Base-by-base conservation (phyloP, 2,888 invertebrate species). In the Noctua comes region DNA sequence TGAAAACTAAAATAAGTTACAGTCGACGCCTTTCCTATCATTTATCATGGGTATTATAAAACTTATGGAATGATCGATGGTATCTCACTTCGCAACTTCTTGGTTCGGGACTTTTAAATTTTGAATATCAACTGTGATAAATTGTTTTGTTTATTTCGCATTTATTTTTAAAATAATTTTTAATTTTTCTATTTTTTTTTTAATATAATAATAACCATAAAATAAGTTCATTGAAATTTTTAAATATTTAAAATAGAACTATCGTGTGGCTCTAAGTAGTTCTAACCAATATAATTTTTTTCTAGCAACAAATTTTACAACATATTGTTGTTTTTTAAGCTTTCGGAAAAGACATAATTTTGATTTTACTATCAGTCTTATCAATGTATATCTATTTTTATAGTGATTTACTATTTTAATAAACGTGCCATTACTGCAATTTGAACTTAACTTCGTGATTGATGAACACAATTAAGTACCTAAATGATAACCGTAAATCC, bases 31-130 rank as follows among this genome's bases (percentile, higher is more conserved):
- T 80, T 83, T 83, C 80, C 80, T 85, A 86, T 80, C 83, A 86
- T 85, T 85, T 85, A 85, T 85, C 86, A 86, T 51, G 51, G 71
- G 77, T 83, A 86, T 83, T 86, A 85, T 77, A 77, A 85, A 85
- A 86, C 80, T 85, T 85, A 77, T 77, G 83, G 36, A 73, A 83
- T 80, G 85, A 85, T 85, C 86, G 85, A 85, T 86, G 83, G 57
- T 77, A 73, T 72, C 75, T 68, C 24, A 68, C 80, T 86, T 77
- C 8, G 27, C 51, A 75, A 86, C 83, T 85, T 85, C 85, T 80
- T 70, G 77, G 76, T 64, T 54, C 36, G 43, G 16, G n/a, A 64
- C 57, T 82, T 82, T 85, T 68, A 71, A 77, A 83, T 86, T 77
- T 80, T 43, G 66, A 83, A 85, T 68, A 83, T 65, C 54, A 80